phyloP scores from a whole-genome alignment of 2,113 vertebrate genomes.

The Eulemur macaco region DNA sequence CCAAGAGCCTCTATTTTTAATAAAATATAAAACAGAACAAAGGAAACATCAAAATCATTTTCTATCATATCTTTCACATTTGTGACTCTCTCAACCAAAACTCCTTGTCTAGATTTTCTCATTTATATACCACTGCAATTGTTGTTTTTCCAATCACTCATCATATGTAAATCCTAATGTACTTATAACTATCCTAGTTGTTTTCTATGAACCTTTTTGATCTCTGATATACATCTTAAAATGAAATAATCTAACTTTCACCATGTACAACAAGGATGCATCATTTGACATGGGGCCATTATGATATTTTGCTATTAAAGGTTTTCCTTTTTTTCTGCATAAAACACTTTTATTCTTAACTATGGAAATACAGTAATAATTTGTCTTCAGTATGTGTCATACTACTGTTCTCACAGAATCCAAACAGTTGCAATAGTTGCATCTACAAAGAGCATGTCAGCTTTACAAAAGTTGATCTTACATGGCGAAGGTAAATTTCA shows the following conservation, averaged over 20 bases:
- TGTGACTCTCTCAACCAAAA: constrained; percentile 44
- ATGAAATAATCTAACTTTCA: constrained; percentile 11
- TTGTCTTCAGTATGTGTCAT: background rate
- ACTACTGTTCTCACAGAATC: background rate
- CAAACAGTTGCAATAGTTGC: background rate
- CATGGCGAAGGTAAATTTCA: background rate
- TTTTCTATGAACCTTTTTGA: constrained; percentile 64
- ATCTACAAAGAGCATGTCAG: background rate
- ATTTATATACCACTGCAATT: background rate
- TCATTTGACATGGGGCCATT: constrained; percentile 33
- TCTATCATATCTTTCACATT: background rate
- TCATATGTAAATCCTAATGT: constrained; percentile 48
- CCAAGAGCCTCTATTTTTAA: background rate
- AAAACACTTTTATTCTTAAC: background rate
- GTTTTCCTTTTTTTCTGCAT: background rate
- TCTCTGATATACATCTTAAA: constrained; percentile 65
- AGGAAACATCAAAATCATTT: background rate
- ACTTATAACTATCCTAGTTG: constrained; percentile 38
- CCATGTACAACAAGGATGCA: background rate
- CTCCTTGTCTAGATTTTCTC: constrained; percentile 23
- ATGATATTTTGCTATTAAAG: constrained; percentile 2
- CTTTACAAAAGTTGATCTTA: background rate
- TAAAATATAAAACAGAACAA: constrained; percentile 20
- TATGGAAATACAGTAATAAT: background rate
- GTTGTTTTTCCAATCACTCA: constrained; percentile 23